Evolutionary conservation across 1,140 invertebrate species (phyloP).

Genomic region (Scaptomyza hsui): DNA sequence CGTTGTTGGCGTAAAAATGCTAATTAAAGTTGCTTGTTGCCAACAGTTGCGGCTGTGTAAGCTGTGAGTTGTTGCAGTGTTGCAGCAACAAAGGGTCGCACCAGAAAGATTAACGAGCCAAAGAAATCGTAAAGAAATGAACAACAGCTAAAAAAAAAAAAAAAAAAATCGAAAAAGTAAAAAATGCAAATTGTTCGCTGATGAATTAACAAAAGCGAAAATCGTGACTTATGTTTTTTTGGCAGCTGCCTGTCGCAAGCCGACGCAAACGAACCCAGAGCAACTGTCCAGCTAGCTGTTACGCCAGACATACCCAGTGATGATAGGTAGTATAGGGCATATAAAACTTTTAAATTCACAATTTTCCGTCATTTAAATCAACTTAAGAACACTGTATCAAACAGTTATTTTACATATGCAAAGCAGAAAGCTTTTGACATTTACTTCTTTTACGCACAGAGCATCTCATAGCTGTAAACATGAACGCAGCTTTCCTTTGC

Average conservation of each 20-base stretch:
- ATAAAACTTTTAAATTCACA: no score
- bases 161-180: constrained; percentile 8
- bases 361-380: no score
- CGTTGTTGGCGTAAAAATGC: constrained; percentile 75
- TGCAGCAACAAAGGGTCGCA: constrained; percentile 57
- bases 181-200: constrained; percentile 83
- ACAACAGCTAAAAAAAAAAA: constrained; percentile 17
- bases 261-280: constrained; percentile 34
- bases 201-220: constrained; percentile 83
- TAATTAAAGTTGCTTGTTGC: constrained; percentile 78
- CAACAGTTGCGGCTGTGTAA: constrained; percentile 29
- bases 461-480: no score
- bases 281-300: constrained; percentile 55
- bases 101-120: constrained; percentile 74
- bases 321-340: constrained; percentile 2
- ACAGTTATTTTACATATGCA: not conserved
- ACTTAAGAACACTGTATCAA: not conserved
- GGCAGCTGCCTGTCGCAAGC: constrained; percentile 72
- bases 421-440: not conserved
- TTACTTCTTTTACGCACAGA: not conserved
- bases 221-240: constrained; percentile 84
- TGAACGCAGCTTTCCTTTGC: not conserved
- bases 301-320: constrained; percentile 23
- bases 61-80: constrained; percentile 12
- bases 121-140: constrained; percentile 78